These are phyloP conservation scores for Pelobates fuscus DNA, from an alignment of 2,113 vertebrate genomes.

Conservation along the genomic window DNA sequence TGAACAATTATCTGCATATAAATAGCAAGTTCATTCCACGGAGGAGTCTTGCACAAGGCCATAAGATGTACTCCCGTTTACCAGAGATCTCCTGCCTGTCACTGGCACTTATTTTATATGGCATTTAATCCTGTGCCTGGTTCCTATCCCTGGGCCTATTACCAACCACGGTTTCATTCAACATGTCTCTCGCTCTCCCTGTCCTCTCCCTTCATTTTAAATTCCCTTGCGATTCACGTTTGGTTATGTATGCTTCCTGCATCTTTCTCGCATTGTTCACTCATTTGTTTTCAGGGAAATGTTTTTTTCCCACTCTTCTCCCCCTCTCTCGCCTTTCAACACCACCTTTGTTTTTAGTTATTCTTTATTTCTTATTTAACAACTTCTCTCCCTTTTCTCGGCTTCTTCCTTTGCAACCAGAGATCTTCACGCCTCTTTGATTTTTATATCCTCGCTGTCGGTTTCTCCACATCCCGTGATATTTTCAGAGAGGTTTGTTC, in stretches of 20 bases:
- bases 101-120: slow-evolving; percentile 25
- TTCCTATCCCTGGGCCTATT: neutral
- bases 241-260: neutral
- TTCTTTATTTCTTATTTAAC: neutral
- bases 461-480: slow-evolving; percentile 3
- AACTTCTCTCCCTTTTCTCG: neutral
- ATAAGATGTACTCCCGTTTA: slow-evolving; percentile 17
- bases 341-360: neutral
- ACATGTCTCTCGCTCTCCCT: neutral
- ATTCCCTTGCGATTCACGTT: neutral
- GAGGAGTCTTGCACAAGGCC: neutral
- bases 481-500: neutral
- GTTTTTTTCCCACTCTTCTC: fast-evolving
- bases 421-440: neutral
- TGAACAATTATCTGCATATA: slow-evolving; percentile 49
- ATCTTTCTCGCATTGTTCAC: neutral
- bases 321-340: neutral
- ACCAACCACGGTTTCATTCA: neutral
- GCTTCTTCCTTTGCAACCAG: too few relatives aligned
- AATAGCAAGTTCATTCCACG: slow-evolving; percentile 30
- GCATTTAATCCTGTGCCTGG: neutral
- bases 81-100: slow-evolving; percentile 4
- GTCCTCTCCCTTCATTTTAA: neutral
- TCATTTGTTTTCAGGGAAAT: neutral
- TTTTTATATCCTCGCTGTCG: neutral